These are phyloP conservation scores for Phoronis australis DNA, from an alignment of 2,888 invertebrate species.

Conservation along the genomic window DNA sequence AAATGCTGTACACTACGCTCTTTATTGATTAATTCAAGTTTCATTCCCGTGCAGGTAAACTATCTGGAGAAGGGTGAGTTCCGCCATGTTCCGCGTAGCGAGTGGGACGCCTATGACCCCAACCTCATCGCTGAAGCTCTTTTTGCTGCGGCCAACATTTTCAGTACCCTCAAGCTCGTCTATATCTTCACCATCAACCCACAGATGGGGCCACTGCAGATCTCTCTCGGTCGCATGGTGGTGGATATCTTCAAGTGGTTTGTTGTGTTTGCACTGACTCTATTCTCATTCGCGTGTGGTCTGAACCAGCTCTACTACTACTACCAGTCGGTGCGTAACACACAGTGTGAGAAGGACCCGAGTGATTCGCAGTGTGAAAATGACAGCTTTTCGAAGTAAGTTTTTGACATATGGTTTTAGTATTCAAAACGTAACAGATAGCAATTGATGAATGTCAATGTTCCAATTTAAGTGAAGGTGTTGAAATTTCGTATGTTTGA, in stretches of 20 bases:
- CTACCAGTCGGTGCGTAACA: constrained; percentile 38
- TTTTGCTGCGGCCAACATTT: constrained; percentile 97
- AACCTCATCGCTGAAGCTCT: constrained; percentile 74
- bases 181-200: constrained; percentile 91
- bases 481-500: too few species aligned
- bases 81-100: constrained; percentile 59
- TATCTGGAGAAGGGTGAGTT: too few species aligned
- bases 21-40: too few species aligned
- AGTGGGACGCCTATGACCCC: constrained; percentile 98
- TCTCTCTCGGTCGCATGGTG: constrained; percentile 73
- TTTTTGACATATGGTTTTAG: too few species aligned
- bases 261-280: constrained; percentile 70
- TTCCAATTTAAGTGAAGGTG: too few species aligned
- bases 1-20: too few species aligned
- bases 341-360: constrained; percentile 24
- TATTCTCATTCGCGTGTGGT: constrained; percentile 91
- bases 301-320: constrained; percentile 88
- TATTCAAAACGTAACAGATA: too few species aligned
- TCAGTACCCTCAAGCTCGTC: constrained; percentile 82
- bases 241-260: constrained; percentile 87
- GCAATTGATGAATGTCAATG: too few species aligned
- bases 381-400: background rate
- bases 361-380: constrained; percentile 1
- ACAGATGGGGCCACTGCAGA: constrained; percentile 85
- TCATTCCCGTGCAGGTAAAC: constrained; percentile 21